Evolutionary conservation across 2,888 invertebrate genomes (phyloP), one percentile per base, ranked within the genome.

Genomic region (Blastobasis lacticolella): DNA sequence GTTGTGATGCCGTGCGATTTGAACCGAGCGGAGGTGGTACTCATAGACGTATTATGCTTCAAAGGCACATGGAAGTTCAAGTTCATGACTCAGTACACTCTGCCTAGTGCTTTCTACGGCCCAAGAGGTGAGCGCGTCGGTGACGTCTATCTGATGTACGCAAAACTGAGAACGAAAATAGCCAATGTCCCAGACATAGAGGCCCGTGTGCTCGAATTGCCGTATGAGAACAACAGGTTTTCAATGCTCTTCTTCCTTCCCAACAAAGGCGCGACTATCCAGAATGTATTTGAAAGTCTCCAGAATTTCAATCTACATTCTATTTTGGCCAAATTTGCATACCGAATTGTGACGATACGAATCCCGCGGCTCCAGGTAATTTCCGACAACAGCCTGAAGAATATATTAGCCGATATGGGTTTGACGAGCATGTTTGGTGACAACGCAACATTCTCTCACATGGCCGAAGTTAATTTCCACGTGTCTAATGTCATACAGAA

Each of bases 231-330:
- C 0, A 63, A 64, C 9, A 84, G 88, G 51, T 88, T 90, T 53
- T 90, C 91, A 0, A 93, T 94, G 93, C 72, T 93, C 5, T 62
- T 93, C 3, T 75, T 93, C 54, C 64, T 93, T 38, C 94, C 94
- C 0, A 69, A 82, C 49, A 68, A 73, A 38, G 84, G 82, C 37
- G 75, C 79, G 10, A 65, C 78, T 1, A 52, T 90, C 4, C 64
- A 70, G 4, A 73, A 71, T 4, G 83, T 92, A 1, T 69, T 92
- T 1, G 75, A 87, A 0, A 78, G 79, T n/a, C 64, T 93, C n/a
- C 75, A 78, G 8, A 64, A 57, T 0, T 64, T 88, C 9, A 88
- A 88, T 52, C 67, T 90, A 58, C 23, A 23, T 3, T 23, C 23
- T 1, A 23, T 23, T 23, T 79, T 90, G 40, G 64, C 74, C 4